Base-by-base conservation (phyloP, 2,888 invertebrate genomes). In the Trachelus iudaicus region DNA sequence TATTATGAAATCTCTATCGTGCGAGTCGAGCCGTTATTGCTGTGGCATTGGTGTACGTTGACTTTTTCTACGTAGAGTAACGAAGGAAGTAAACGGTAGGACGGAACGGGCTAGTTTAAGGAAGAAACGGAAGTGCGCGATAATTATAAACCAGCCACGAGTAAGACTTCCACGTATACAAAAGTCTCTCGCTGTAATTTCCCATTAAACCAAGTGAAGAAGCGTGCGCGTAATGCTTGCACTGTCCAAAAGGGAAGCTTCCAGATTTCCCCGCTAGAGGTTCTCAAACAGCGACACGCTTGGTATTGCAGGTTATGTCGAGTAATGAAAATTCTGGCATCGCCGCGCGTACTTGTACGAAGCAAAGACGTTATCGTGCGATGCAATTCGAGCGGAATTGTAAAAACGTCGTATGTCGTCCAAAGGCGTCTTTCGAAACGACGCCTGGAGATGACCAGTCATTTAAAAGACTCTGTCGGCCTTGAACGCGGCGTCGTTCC, bases 401-500 rank as follows among this genome's bases (percentile, higher is more conserved):
- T 56, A 6, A 23, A 56, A 56, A 2, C 35, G 23, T 23, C 6
- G 0, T 9, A 9, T 2, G 0, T 9, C 23, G 56, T 56, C 2
- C 2, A 23, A 23, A 23, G 9, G 23, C 23, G 56, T 56, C 15
- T 15, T 15, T 40, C 30, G 30, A 40, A 69, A 30, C 69, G 71
- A 76, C 77, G 83, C 79, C 77, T 82, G 76, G 34, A 85, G 81
- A 33, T 77, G 80, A 82, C 73, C 76, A 80, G 77, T 77, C 69
- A 78, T 82, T 80, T 79, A 77, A 81, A 85, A 85, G 79, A 77
- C 71, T 69, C 33, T 12, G 73, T 6, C 73, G 81, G 76, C 84
- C 85, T 85, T 82, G 85, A 77, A 37, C 69, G 74, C 76, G 73
- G 69, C 77, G 74, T 76, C 79, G 78, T 79, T 77, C 79, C 78